Percentiles rank a stretch among this genome's conserved stretches.
Conservation (phyloP, 1,140 invertebrate genomes). For the Scylla paramamosain region DNA sequence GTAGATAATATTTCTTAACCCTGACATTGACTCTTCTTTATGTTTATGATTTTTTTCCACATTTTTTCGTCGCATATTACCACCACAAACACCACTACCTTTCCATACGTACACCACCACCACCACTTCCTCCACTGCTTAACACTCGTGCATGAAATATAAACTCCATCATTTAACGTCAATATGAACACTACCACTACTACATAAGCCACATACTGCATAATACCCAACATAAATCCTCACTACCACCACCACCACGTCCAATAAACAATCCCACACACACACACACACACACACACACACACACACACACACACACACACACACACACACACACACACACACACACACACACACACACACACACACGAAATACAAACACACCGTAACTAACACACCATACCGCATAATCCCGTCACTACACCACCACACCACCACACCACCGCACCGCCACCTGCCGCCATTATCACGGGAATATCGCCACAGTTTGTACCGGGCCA, state of each 20-base stretch:
- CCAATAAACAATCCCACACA: not conserved
- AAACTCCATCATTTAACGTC: not conserved
- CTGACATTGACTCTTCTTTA: no score
- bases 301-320: no score
- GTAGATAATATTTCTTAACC: no score
- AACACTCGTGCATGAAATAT: not conserved
- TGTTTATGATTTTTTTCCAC: no score
- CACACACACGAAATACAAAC: no score
- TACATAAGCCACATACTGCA: not conserved
- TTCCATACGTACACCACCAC: not conserved
- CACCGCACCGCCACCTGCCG: not conserved
- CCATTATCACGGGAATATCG: not conserved
- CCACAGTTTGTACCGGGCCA: not conserved
- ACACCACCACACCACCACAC: slow-evolving; percentile 14
- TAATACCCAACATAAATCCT: not conserved
- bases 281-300: no score
- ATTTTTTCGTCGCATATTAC: not conserved
- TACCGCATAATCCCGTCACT: not conserved
- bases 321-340: no score
- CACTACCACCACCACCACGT: not conserved
- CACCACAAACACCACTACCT: not conserved
- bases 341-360: no score
- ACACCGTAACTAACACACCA: not conserved
- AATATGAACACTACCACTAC: not conserved
- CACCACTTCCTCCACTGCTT: not conserved